Percentiles rank a stretch among this genome's conserved stretches.
phyloP scores from a whole-genome alignment of 2,113 vertebrate species.

The Periophthalmodon schlosseri region DNA sequence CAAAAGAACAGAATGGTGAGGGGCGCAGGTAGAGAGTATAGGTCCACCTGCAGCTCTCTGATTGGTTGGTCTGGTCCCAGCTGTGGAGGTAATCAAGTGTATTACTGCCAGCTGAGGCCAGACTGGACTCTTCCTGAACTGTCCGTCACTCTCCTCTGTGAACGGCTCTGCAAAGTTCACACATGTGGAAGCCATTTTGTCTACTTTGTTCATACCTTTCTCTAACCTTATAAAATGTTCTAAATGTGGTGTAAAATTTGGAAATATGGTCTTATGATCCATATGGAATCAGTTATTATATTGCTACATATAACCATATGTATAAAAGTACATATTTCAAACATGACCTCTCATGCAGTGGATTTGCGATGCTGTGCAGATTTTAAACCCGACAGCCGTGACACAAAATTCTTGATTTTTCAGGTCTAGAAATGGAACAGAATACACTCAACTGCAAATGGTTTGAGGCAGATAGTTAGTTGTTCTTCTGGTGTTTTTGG shows the following conservation, averaged over 20 bases:
- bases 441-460: no score
- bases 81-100: background rate
- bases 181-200: conserved; percentile 3
- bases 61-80: background rate
- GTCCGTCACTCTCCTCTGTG: background rate
- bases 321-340: background rate
- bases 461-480: no score
- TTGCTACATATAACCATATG: background rate
- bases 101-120: background rate
- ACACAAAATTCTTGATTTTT: no score
- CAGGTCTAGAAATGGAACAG: no score
- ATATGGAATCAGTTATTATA: background rate
- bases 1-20: background rate
- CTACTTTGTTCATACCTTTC: background rate
- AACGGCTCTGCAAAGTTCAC: background rate
- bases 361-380: background rate
- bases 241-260: background rate
- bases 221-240: background rate
- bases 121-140: background rate
- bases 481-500: no score
- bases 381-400: no score
- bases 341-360: no score
- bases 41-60: background rate
- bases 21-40: background rate
- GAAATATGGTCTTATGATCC: background rate